A percentile compares a stretch with the other conserved stretches of the same genome.
Evolutionary conservation across 2,888 invertebrate genomes (phyloP).

Genomic region (Chelonus formosanus): DNA sequence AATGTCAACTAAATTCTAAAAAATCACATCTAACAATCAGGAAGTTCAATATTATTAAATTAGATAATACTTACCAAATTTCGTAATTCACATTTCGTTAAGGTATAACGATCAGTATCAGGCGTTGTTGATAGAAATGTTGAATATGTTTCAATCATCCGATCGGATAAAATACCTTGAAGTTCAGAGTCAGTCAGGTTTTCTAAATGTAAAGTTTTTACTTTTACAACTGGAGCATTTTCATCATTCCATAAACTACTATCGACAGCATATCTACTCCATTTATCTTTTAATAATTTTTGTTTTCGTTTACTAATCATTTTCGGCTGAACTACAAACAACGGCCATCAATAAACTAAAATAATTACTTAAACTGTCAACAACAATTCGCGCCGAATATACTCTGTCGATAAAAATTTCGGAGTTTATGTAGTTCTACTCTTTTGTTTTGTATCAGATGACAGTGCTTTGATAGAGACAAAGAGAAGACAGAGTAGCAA

Average conservation of each 20-base stretch:
- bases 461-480: no score
- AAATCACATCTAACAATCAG: conserved; percentile 26
- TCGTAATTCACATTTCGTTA: conserved; percentile 68
- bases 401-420: no score
- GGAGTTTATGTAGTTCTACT: no score
- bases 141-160: conserved; percentile 67
- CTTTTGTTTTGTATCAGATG: no score
- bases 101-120: conserved; percentile 67
- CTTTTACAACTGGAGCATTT: conserved; percentile 44
- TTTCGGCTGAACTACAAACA: no score
- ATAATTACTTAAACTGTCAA: no score
- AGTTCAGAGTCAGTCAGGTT: conserved; percentile 49
- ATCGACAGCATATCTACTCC: conserved; percentile 48
- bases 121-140: conserved; percentile 68
- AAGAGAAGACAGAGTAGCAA: no score
- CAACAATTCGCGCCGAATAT: no score
- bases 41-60: neutral
- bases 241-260: conserved; percentile 47
- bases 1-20: conserved; percentile 66
- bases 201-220: conserved; percentile 36
- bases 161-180: conserved; percentile 67
- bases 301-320: conserved; percentile 29
- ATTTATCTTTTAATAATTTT: conserved; percentile 44
- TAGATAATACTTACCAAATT: conserved; percentile 47
- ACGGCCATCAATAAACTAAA: no score